Percentiles rank a stretch among this genome's conserved stretches.
Evolutionary conservation across 2,113 vertebrate genomes (phyloP).

Genomic region (Macroglossus sobrinus): DNA sequence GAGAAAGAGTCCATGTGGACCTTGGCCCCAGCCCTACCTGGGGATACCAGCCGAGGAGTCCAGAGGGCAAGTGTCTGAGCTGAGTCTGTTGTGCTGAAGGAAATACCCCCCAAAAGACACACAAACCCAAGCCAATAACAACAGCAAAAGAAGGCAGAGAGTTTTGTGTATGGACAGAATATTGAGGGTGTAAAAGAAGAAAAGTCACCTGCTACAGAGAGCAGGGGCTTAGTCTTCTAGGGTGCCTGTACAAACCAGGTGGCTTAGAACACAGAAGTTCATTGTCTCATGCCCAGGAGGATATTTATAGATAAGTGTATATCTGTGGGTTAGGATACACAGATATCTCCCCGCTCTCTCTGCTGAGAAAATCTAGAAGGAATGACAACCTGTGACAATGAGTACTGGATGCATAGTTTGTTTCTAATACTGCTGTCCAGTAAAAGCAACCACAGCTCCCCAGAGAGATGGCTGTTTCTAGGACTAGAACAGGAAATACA

Average conservation of each 20-base stretch:
- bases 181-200: neutral
- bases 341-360: neutral
- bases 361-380: neutral
- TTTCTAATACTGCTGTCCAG: neutral
- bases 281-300: neutral
- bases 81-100: neutral
- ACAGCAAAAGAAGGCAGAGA: neutral
- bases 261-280: neutral
- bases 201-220: neutral
- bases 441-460: neutral
- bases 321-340: accelerated
- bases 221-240: neutral
- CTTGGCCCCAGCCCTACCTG: neutral
- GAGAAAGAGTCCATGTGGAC: accelerated
- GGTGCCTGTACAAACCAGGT: neutral
- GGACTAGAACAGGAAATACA: neutral
- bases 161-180: neutral
- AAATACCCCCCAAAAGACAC: neutral
- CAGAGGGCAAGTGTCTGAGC: neutral
- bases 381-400: neutral
- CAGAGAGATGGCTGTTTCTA: neutral
- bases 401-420: neutral
- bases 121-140: neutral
- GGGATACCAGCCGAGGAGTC: neutral
- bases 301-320: neutral